Conservation (phyloP, 2,797 vertebrate species). For the Microctenopoma stevenorrisi region DNA sequence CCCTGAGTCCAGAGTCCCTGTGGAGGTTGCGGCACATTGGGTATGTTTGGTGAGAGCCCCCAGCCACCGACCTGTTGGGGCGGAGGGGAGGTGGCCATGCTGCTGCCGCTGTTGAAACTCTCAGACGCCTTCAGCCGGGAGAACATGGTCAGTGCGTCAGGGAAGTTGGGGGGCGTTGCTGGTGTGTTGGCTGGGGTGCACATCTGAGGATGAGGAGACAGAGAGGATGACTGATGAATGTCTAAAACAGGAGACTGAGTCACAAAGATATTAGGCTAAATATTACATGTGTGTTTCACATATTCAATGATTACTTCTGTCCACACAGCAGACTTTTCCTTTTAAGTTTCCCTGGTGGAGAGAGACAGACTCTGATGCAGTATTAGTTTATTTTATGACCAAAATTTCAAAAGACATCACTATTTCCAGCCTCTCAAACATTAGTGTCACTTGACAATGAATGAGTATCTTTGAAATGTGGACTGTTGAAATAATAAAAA, state of each 20-base stretch:
- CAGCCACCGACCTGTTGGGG: slow-evolving; percentile 84
- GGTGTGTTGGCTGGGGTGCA: slow-evolving; percentile 98
- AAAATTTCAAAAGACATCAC: no score
- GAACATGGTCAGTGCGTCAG: slow-evolving; percentile 96
- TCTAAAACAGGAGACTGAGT: background rate
- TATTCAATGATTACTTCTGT: background rate
- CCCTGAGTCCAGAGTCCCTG: slow-evolving; percentile 91
- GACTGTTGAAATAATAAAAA: background rate
- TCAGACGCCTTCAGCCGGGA: slow-evolving; percentile 96
- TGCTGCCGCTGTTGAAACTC: slow-evolving; percentile 90
- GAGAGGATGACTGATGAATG: background rate
- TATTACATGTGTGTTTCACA: background rate
- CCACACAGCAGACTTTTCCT: background rate
- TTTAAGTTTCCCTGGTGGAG: background rate
- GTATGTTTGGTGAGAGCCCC: slow-evolving; percentile 76
- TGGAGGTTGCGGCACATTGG: slow-evolving; percentile 83
- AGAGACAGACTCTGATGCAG: background rate
- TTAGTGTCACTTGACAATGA: no score
- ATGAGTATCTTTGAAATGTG: background rate
- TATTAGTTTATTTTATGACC: background rate
- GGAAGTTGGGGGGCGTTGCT: slow-evolving; percentile 97
- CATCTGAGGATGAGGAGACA: slow-evolving; percentile 85
- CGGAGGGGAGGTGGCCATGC: slow-evolving; percentile 90
- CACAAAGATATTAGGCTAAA: background rate
- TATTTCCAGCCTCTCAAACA: no score